These are phyloP conservation scores for Raphicerus campestris DNA, from an alignment of 2,113 vertebrate species.

Conservation along the genomic window DNA sequence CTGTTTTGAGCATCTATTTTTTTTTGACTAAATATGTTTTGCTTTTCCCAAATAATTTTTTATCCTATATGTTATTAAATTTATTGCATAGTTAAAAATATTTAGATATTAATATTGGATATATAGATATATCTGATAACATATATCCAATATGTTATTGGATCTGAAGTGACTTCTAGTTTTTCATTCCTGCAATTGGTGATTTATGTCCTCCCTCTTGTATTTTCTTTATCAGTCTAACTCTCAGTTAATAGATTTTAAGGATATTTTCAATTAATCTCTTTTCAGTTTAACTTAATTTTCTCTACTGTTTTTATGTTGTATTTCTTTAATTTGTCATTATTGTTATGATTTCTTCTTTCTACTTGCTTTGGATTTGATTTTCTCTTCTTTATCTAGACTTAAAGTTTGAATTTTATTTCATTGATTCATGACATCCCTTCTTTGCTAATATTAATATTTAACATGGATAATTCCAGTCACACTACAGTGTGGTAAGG, in stretches of 20 bases:
- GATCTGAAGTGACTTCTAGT: not conserved
- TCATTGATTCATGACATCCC: not conserved
- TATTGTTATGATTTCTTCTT: not conserved
- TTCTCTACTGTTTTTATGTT: not conserved
- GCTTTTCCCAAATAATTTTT: not conserved
- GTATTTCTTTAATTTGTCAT: not conserved
- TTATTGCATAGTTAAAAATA: not conserved
- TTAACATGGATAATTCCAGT: not conserved
- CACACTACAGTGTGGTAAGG: not conserved
- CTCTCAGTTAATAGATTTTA: not conserved
- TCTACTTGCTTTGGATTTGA: not conserved
- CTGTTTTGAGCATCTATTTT: not conserved
- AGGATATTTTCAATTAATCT: not conserved
- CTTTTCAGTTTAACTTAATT: not conserved
- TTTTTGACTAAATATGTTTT: not conserved
- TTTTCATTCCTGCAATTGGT: not conserved
- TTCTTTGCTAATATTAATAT: not conserved
- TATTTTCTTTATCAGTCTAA: not conserved
- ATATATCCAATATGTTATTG: too few species aligned
- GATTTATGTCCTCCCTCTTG: not conserved
- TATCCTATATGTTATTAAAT: not conserved
- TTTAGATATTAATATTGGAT: not conserved
- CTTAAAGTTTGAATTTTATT: not conserved
- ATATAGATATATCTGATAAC: too few species aligned
- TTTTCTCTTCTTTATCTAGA: not conserved